phyloP scores from a whole-genome alignment of 2,797 vertebrate species.

The Poecilia wingei region DNA sequence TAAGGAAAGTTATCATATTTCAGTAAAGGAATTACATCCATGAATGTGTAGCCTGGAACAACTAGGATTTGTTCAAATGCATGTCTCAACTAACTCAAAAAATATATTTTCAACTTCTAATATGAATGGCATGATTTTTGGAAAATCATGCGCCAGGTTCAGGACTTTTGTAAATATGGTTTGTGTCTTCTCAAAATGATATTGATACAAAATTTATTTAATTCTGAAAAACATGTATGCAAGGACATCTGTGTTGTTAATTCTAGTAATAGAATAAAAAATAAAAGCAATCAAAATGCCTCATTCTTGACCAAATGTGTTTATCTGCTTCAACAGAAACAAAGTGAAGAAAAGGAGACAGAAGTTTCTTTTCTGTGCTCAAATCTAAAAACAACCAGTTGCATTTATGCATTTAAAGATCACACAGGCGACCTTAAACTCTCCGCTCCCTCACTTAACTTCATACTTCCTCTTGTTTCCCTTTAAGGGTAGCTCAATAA shows the following conservation, averaged over 20 bases:
- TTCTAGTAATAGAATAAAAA: background rate
- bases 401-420: constrained; percentile 13
- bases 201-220: background rate
- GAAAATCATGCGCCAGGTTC: background rate
- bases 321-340: background rate
- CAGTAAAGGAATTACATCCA: background rate
- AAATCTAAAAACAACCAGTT: constrained; percentile 28
- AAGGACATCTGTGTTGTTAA: background rate
- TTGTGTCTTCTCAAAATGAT: background rate
- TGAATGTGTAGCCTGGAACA: background rate
- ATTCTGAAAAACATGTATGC: background rate
- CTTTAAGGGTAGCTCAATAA: constrained; percentile 46
- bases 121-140: background rate
- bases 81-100: background rate
- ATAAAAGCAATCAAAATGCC: background rate
- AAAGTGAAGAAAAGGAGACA: constrained; percentile 18
- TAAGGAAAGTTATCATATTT: background rate
- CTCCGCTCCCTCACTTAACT: constrained; percentile 4
- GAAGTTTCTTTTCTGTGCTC: background rate
- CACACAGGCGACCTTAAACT: constrained; percentile 12
- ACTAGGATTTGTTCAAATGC: background rate
- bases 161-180: background rate
- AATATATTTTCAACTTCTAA: background rate
- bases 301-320: background rate
- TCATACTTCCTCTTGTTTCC: constrained; percentile 30